Base-by-base conservation (phyloP, 1,140 invertebrate genomes). In the Chironomus striatipennis region DNA sequence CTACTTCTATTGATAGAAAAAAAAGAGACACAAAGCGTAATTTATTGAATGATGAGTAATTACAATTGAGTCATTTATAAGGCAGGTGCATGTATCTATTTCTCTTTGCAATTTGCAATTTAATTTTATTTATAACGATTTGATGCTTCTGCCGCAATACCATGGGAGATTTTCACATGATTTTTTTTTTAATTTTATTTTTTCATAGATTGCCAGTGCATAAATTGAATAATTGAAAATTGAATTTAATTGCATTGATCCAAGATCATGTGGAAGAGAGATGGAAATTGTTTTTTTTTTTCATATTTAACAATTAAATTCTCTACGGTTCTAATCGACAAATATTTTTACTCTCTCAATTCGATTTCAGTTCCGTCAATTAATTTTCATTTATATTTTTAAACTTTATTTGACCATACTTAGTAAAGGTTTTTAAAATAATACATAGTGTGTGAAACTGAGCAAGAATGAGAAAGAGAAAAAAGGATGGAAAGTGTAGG, bases 191-290 rank as follows among this genome's bases (percentile, higher is more conserved):
- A 2, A 34, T 34, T 1, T 5, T 15, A 15, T 57, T 57, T 57
- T 57, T n/a, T 57, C 47, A 15, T 57, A 34, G 47, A 57, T 57
- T 57, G 47, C 12, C 4, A 15, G 47, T 57, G n/a, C 47, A 5
- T 57, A 57, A 57, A 57, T 57, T 57, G 47, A 57, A 57, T 57
- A 57, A 57, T 57, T 57, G 47, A 57, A 57, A n/a, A 57, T 57
- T n/a, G 12, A 12, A 57, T 57, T 57, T n/a, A 34, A 34, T 34
- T 34, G 24, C 24, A 34, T 34, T 34, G 24, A 34, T 34, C 24
- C 24, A 34, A 34, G 24, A 34, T 34, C 24, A 34, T 34, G 24
- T 34, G 24, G 5, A 34, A 34, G 2, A 34, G 24, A 34, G 24
- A 34, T 34, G 24, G 24, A 34, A 1, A 57, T 57, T 5, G 47